Conservation (phyloP, 2,888 invertebrate genomes). For the Carterocephalus palaemon region DNA sequence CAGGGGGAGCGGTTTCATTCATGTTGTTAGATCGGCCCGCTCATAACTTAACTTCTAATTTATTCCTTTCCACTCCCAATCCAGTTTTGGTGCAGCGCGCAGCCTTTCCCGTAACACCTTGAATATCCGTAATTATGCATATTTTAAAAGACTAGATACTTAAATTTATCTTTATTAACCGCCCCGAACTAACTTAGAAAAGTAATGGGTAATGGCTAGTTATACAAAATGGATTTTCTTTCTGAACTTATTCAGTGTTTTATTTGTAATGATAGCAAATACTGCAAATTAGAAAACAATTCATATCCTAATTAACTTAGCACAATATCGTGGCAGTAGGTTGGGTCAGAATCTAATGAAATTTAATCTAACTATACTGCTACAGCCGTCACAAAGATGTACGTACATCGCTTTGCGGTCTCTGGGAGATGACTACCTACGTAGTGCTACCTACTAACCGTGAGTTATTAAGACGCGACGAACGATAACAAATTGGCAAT, state of each 20-base stretch:
- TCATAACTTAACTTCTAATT: constrained; percentile 78
- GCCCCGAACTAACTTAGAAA: constrained; percentile 26
- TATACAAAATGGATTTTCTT: constrained; percentile 13
- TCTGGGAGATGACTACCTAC: too few species aligned
- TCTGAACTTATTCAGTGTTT: constrained; percentile 4
- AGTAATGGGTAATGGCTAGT: constrained; percentile 24
- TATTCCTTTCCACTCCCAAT: constrained; percentile 64
- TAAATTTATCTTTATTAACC: constrained; percentile 43
- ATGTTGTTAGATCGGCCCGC: constrained; percentile 76
- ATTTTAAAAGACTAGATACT: constrained; percentile 46
- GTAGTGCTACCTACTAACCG: too few species aligned
- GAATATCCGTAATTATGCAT: constrained; percentile 54
- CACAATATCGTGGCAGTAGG: too few species aligned
- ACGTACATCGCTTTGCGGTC: too few species aligned
- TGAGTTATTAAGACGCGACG: too few species aligned
- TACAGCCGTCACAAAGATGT: too few species aligned
- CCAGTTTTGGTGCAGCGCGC: constrained; percentile 58
- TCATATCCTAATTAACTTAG: too few species aligned
- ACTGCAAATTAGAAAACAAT: too few species aligned
- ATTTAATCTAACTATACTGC: too few species aligned
- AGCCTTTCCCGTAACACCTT: constrained; percentile 55
- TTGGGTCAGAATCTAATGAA: too few species aligned
- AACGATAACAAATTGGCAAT: too few species aligned
- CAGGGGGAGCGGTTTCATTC: constrained; percentile 67
- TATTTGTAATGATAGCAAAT: constrained; percentile 3